Conservation (phyloP, 2,888 invertebrate species). For the Scaptomyza cyrtandrae region DNA sequence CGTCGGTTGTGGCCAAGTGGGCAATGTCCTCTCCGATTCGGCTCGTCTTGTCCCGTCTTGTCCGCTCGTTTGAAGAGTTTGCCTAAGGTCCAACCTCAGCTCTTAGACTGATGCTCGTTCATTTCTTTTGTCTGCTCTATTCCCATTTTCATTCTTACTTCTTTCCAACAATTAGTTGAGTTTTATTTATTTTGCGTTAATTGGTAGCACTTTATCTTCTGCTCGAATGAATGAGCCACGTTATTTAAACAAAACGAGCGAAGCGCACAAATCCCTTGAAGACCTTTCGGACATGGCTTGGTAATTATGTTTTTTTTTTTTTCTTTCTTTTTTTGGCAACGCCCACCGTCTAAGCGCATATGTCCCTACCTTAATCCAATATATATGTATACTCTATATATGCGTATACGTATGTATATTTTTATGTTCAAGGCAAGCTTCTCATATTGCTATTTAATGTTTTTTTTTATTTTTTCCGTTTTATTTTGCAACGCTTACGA, state of each 20-base stretch:
- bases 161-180: constrained; percentile 80
- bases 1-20: constrained; percentile 61
- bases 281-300: constrained; percentile 51
- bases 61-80: constrained; percentile 48
- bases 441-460: constrained; percentile 75
- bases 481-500: constrained; percentile 73
- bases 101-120: constrained; percentile 54
- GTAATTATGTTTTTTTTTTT: constrained; percentile 59
- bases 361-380: constrained; percentile 67
- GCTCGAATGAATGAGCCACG: constrained; percentile 74
- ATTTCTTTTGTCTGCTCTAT: constrained; percentile 60
- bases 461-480: constrained; percentile 59
- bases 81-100: constrained; percentile 42
- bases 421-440: constrained; percentile 48
- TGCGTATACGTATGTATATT: neutral
- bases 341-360: constrained; percentile 49
- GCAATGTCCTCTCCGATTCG: constrained; percentile 24
- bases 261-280: constrained; percentile 47
- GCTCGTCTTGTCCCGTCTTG: constrained; percentile 33
- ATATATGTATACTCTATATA: constrained; percentile 2
- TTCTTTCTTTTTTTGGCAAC: constrained; percentile 33
- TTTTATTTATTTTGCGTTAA: constrained; percentile 82
- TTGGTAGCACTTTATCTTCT: constrained; percentile 81
- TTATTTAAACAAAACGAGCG: constrained; percentile 68
- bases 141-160: constrained; percentile 9